phyloP scores from a whole-genome alignment of 2,797 vertebrate genomes.

The Gastrophryne carolinensis region DNA sequence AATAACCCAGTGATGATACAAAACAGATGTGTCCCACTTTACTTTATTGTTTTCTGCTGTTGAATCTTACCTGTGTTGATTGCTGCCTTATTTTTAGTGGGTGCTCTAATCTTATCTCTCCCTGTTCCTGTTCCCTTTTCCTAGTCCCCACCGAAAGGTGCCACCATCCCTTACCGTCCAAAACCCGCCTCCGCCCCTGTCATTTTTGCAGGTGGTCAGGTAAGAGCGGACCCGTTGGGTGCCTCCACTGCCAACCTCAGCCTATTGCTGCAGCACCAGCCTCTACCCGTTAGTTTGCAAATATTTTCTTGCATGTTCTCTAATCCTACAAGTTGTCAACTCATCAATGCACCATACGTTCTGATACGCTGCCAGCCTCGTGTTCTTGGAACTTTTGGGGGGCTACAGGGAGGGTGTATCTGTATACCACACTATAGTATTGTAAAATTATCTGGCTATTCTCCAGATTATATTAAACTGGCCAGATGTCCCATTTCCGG shows the following conservation, averaged over 20 bases:
- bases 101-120: constrained; percentile 78
- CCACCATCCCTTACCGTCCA: constrained; percentile 99
- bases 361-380: constrained; percentile 1
- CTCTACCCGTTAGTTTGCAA: constrained; percentile 98
- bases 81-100: constrained; percentile 55
- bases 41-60: not conserved
- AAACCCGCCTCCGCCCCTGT: constrained; percentile 98
- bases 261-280: constrained; percentile 99
- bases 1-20: no score
- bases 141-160: constrained; percentile 99
- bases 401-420: not conserved
- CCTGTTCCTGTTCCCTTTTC: constrained; percentile 82
- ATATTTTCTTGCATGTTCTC: constrained; percentile 86
- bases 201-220: constrained; percentile 99
- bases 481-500: no score
- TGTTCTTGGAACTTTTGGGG: not conserved
- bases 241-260: constrained; percentile 99
- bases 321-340: constrained; percentile 57
- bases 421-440: no score
- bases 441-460: no score
- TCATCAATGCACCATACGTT: not conserved
- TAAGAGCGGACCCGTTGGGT: constrained; percentile 98
- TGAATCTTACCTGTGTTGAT: not conserved
- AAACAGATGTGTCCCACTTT: not conserved
- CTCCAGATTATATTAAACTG: no score